These are phyloP conservation scores for Todus mexicanus DNA, from an alignment of 2,797 vertebrate species.

Conservation along the genomic window DNA sequence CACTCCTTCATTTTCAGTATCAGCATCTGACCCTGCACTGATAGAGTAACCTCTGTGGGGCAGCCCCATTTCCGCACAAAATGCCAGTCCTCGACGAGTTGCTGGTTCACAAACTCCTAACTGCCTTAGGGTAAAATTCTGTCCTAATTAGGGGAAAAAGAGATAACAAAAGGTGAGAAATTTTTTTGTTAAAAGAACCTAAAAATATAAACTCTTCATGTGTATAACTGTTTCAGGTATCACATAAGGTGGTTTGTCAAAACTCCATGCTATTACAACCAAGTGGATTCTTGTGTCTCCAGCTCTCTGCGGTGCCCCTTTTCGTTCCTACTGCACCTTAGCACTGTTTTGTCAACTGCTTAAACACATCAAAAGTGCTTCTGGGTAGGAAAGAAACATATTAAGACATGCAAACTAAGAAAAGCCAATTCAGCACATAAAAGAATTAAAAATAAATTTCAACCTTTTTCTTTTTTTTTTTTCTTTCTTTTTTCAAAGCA, in stretches of 20 bases:
- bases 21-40: conserved; percentile 86
- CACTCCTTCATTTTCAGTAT: conserved; percentile 89
- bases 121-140: conserved; percentile 97
- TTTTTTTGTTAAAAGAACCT: not conserved
- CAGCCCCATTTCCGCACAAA: conserved; percentile 95
- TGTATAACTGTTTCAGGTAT: not conserved
- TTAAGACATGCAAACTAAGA: conserved; percentile 29
- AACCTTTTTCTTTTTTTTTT: not conserved
- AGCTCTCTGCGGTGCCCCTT: not conserved
- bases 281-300: conserved; percentile 30
- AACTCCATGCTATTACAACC: not conserved
- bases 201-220: conserved; percentile 36
- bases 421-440: conserved; percentile 26
- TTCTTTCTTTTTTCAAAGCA: not conserved
- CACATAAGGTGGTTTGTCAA: not conserved
- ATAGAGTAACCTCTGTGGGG: conserved; percentile 92
- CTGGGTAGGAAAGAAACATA: conserved; percentile 17
- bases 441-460: not conserved
- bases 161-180: conserved; percentile 73
- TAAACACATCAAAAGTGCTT: conserved; percentile 20
- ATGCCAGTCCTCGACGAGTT: conserved; percentile 90
- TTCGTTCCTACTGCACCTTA: not conserved
- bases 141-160: conserved; percentile 84
- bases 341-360: conserved; percentile 17
- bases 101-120: conserved; percentile 94